Base-by-base conservation (phyloP, 1,140 invertebrate genomes). In the Drepana arcuata region DNA sequence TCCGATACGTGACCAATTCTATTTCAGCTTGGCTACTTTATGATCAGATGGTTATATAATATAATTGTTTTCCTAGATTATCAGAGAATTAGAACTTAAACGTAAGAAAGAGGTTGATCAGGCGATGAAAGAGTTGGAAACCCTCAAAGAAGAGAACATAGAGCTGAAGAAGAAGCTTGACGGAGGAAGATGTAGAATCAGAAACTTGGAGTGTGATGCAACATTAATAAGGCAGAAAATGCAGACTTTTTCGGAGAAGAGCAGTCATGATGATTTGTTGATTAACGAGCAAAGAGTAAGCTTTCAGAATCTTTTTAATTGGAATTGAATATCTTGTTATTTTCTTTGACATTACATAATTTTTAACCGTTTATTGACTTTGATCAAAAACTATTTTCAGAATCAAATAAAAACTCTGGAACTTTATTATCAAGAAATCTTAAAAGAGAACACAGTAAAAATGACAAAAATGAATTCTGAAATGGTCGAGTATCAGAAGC, bases 111-210 rank as follows among this genome's bases (percentile, higher is more conserved):
- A 86, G 29, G 58, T 77, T 0, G 86, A 88, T 9, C 67, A 71
- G 47, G 70, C 77, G 1, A 66, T 78, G 44, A 86, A 81, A 57
- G 84, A 88, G 34, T 77, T 88, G 0, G 57, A 73, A 9, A 16
- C n/a, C 1, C 37, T 86, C 1, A 84, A 74, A 57, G 43, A 51
- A 9, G 83, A 86, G 34, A 68, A 86, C 39, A 73, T 80, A 14
- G 84, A 86, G 0, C 44, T 86, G 2, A 88, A 85, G 32, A 87
- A 77, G 24, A 90, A 88, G 63, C 42, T 88, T 1, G 87, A 89
- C 5, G 85, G 79, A 6, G 62, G 82, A 2, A 83, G 65, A 48
- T 86, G 87, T 23, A 80, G 87, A 48, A 84, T 85, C 24, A 84
- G 81, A 58, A 85, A 86, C 38, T 61, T 89, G 6, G 86, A 88